Conservation (phyloP, 1,140 invertebrate species). For the Ceratina australensis region DNA sequence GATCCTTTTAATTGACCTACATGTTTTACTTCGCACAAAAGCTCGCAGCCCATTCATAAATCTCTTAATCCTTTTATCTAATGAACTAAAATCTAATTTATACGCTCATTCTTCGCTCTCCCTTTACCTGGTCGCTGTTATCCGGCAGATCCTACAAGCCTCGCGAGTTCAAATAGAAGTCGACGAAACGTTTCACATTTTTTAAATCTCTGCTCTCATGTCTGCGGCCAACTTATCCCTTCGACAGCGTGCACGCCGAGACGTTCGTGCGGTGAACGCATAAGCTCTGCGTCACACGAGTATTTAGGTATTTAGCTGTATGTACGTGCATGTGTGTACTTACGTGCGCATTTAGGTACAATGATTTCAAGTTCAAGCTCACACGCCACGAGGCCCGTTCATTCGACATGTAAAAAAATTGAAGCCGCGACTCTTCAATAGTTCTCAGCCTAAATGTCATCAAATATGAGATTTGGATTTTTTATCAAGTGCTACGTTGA, state of each 20-base stretch:
- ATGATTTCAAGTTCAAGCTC: slow-evolving; percentile 64
- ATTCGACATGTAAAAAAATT: slow-evolving; percentile 16
- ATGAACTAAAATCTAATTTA: too few species aligned
- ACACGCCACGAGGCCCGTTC: slow-evolving; percentile 54
- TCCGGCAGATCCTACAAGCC: background rate
- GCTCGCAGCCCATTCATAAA: too few species aligned
- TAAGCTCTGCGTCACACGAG: slow-evolving; percentile 23
- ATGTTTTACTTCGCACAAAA: too few species aligned
- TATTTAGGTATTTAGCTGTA: slow-evolving; percentile 49
- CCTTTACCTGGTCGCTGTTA: background rate
- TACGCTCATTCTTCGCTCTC: too few species aligned
- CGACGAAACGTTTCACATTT: background rate
- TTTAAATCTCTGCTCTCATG: background rate
- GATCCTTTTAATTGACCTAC: too few species aligned
- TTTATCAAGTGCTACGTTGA: too few species aligned
- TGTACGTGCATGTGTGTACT: slow-evolving; percentile 42
- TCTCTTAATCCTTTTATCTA: too few species aligned
- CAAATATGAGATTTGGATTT: too few species aligned
- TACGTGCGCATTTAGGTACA: slow-evolving; percentile 49
- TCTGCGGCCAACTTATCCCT: background rate
- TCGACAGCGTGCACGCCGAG: background rate
- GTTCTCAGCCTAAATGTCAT: background rate
- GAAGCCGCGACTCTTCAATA: background rate
- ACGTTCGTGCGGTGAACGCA: slow-evolving; percentile 36
- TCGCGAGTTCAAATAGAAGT: background rate